phyloP scores from a whole-genome alignment of 2,888 invertebrate species.

The Cantharis nigra region DNA sequence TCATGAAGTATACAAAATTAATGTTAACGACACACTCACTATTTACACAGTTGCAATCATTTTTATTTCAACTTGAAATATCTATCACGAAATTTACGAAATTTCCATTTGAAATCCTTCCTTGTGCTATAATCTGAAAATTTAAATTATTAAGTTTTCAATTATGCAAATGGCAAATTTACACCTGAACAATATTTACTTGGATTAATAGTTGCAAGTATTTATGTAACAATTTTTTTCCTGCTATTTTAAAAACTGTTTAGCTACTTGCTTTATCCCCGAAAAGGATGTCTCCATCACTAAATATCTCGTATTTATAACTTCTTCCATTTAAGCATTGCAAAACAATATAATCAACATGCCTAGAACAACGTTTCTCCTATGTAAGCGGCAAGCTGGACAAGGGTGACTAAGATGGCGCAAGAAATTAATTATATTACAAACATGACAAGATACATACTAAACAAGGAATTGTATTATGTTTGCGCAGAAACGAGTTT shows the following conservation, averaged over 20 bases:
- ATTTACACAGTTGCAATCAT: slow-evolving; percentile 20
- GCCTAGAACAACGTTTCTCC: neutral
- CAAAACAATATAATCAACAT: neutral
- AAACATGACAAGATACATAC: neutral
- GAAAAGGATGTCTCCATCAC: neutral
- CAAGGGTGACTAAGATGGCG: neutral
- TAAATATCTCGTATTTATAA: neutral
- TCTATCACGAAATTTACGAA: slow-evolving; percentile 15
- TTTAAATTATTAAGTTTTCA: neutral
- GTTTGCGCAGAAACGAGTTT: too few species aligned
- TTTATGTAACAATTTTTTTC: neutral
- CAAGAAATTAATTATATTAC: neutral
- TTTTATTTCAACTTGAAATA: slow-evolving; percentile 21
- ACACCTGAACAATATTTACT: neutral
- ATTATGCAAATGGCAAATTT: neutral
- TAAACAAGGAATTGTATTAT: too few species aligned
- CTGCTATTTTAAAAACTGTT: neutral
- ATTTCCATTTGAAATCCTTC: slow-evolving; percentile 15
- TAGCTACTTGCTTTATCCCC: neutral
- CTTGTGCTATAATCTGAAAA: slow-evolving; percentile 17
- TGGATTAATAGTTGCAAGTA: neutral
- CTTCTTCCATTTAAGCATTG: neutral
- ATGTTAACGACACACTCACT: slow-evolving; percentile 10
- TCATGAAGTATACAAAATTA: slow-evolving; percentile 24
- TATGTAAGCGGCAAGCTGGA: neutral